Evolutionary conservation across 2,888 invertebrate genomes (phyloP).

Genomic region (Ornithoptera alexandrae): DNA sequence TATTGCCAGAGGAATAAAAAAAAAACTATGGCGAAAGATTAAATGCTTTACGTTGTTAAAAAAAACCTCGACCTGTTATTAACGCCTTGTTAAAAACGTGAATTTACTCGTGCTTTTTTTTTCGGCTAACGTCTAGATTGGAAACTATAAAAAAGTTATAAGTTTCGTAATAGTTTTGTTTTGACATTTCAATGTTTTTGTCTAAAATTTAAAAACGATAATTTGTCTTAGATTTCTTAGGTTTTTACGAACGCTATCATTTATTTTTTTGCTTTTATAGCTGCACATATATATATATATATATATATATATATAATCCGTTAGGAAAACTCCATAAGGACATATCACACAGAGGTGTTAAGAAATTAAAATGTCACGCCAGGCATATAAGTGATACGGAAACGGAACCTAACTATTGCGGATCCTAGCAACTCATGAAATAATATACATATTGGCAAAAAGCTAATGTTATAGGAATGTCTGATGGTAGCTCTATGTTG

Average conservation of each 20-base stretch:
- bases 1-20: constrained; percentile 4
- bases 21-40: constrained; percentile 18
- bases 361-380: neutral
- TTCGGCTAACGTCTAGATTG: neutral
- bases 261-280: too few species aligned
- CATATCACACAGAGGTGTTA: constrained; percentile 6
- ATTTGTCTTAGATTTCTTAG: neutral
- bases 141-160: neutral
- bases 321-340: neutral
- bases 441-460: neutral
- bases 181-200: neutral
- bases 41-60: constrained; percentile 6
- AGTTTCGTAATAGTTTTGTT: neutral
- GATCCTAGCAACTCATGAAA: neutral
- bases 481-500: too few species aligned
- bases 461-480: too few species aligned
- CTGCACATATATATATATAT: too few species aligned
- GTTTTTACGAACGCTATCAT: too few species aligned
- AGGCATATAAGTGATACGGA: neutral
- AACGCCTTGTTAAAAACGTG: neutral
- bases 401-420: neutral
- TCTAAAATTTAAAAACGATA: neutral
- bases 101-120: constrained; percentile 13
- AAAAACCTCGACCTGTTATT: constrained; percentile 14
- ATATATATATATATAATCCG: neutral